Evolutionary conservation across 1,140 invertebrate species (phyloP).

Genomic region (Leptinotarsa texana): DNA sequence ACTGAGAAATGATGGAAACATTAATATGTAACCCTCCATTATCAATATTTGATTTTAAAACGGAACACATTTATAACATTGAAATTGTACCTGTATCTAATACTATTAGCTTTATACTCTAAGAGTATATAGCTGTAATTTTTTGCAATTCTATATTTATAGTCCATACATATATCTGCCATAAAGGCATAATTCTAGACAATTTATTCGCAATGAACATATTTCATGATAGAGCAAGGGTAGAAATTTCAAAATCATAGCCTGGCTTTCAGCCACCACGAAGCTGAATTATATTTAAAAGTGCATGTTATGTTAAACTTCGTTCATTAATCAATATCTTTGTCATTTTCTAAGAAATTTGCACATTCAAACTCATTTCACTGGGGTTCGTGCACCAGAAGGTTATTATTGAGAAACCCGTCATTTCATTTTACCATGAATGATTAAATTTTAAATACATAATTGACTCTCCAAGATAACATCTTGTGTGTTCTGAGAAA

Average conservation of each 20-base stretch:
- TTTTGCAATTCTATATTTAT: not conserved
- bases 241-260: slow-evolving; percentile 3
- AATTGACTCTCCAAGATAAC: no score
- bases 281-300: not conserved
- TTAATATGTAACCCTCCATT: not conserved
- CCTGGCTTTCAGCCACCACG: not conserved
- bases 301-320: slow-evolving; percentile 8
- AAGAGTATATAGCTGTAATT: not conserved
- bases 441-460: not conserved
- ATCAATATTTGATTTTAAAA: not conserved
- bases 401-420: not conserved
- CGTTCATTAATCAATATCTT: not conserved
- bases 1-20: no score
- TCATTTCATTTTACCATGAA: not conserved
- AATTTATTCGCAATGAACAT: not conserved
- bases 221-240: not conserved
- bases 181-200: not conserved
- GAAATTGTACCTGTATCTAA: not conserved
- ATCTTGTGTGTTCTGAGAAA: no score
- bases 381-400: not conserved
- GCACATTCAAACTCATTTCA: not conserved
- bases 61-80: not conserved
- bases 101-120: not conserved
- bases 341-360: not conserved
- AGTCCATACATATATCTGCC: not conserved